Percentiles rank a stretch among this genome's conserved stretches.
phyloP scores from a whole-genome alignment of 2,113 vertebrate species.

The Oreochromis tanganicae region DNA sequence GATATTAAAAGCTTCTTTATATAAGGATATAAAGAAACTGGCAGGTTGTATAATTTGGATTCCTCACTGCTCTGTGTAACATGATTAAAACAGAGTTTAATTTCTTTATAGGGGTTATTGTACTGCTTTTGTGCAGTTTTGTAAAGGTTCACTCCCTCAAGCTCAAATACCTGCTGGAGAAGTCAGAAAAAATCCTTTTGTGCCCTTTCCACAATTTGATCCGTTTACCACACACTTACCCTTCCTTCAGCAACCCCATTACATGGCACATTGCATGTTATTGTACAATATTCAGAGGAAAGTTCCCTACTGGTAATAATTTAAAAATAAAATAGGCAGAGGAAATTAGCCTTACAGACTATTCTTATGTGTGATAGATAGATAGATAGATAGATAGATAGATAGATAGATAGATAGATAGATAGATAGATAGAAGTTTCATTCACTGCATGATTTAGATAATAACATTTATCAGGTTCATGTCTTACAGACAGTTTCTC shows the following conservation, averaged over 20 bases:
- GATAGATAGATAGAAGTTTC: background rate
- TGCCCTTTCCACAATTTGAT: background rate
- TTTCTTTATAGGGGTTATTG: background rate
- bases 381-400: background rate
- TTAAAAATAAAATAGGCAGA: background rate
- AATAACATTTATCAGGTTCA: background rate
- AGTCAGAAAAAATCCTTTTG: background rate
- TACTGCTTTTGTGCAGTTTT: background rate
- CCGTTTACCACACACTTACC: background rate
- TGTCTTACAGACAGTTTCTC: background rate
- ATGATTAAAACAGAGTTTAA: background rate
- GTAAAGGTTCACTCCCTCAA: background rate
- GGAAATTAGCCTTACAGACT: background rate
- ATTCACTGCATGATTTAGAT: background rate
- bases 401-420: constrained; percentile 9
- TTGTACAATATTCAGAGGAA: background rate
- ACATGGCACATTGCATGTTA: background rate
- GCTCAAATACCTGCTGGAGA: background rate
- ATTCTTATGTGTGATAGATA: background rate
- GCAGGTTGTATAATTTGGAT: background rate
- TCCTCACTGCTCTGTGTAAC: background rate
- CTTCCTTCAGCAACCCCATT: background rate
- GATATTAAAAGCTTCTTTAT: background rate
- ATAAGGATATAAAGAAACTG: background rate
- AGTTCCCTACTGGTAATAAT: background rate